These are phyloP conservation scores for Drosophila burlai DNA, from an alignment of 1,140 invertebrate genomes.

Conservation along the genomic window DNA sequence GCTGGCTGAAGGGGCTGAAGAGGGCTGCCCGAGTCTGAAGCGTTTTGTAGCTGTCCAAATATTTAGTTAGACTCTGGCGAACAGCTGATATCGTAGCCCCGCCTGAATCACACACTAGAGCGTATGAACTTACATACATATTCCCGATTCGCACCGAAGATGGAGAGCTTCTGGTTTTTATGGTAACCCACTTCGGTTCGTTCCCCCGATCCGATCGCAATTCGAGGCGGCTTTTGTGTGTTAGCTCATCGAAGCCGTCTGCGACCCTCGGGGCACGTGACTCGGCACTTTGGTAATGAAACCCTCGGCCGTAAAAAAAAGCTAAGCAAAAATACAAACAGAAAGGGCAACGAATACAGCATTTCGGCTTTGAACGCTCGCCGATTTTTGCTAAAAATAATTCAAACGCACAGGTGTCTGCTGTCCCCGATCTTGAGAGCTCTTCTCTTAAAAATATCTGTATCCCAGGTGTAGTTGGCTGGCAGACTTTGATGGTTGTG, in stretches of 20 bases:
- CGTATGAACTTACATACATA: neutral
- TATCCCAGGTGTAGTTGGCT: neutral
- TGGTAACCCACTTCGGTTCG: slow-evolving; percentile 53
- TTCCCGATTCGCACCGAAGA: neutral
- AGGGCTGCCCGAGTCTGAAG: neutral
- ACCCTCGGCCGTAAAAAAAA: slow-evolving; percentile 12
- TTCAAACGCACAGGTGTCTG: slow-evolving; percentile 32
- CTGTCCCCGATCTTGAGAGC: neutral
- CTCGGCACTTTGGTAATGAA: slow-evolving; percentile 63
- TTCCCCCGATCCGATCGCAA: slow-evolving; percentile 28
- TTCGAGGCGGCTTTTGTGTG: slow-evolving; percentile 26
- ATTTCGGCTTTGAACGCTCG: slow-evolving; percentile 51
- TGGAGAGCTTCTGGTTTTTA: slow-evolving; percentile 44
- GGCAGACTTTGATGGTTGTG: slow-evolving; percentile 7
- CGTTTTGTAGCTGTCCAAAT: slow-evolving; percentile 37
- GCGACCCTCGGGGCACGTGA: slow-evolving; percentile 67
- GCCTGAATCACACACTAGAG: neutral
- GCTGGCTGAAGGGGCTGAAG: neutral
- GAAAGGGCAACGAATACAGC: slow-evolving; percentile 10
- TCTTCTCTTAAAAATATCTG: slow-evolving; percentile 4
- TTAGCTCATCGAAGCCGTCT: slow-evolving; percentile 60
- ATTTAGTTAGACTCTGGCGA: slow-evolving; percentile 42
- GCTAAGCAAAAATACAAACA: slow-evolving; percentile 6
- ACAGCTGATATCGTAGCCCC: slow-evolving; percentile 48
- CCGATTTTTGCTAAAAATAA: slow-evolving; percentile 67